Evolutionary conservation across 2,113 vertebrate genomes (phyloP), one percentile per base, ranked within the genome.

Genomic region (Vidua chalybeata): DNA sequence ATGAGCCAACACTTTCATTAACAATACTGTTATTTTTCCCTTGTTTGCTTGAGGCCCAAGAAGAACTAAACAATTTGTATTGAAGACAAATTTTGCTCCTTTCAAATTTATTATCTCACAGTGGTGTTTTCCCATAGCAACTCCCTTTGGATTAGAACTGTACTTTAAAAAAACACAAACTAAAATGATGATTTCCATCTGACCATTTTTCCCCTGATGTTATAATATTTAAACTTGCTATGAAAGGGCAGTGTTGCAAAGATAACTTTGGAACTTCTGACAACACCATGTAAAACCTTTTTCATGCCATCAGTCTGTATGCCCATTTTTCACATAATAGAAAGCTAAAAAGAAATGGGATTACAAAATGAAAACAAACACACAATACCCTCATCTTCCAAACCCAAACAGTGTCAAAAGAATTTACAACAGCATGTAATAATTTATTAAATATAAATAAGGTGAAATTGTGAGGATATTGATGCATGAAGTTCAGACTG

Each of bases 281-380:
- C 30, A 78, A 19, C 9, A 28, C 13, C 8, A 4, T 20, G 3
- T 51, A 71, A 78, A 71, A n/a, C 2, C 5, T 41, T 61, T 58
- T 68, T 33, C 9, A 20, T 54, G 8, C 15, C 14, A 4, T 72
- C 17, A 17, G 18, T 33, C n/a, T 63, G 5, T 27, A 18, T 33
- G 10, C 7, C 7, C 3, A 3, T 71, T 30, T 90, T 81, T 67
- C 31, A 54, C 0, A 0, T 45, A 75, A 24, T 3, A 55, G 41
- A 85, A 87, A 56, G 7, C 24, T 39, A 39, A 62, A 73, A 83
- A 48, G 3, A 90, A 72, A 37, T 23, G 13, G 2, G 4, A 30
- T 31, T 84, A 19, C 28, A 30, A 64, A 80, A 56, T 10, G 1
- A 43, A 89, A 87, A 45, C 3, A 62, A 79, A 20, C 30, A 15